Percentiles rank a stretch among this genome's conserved stretches.
phyloP scores from a whole-genome alignment of 2,888 invertebrate species.

The Gasteruption jaculator region DNA sequence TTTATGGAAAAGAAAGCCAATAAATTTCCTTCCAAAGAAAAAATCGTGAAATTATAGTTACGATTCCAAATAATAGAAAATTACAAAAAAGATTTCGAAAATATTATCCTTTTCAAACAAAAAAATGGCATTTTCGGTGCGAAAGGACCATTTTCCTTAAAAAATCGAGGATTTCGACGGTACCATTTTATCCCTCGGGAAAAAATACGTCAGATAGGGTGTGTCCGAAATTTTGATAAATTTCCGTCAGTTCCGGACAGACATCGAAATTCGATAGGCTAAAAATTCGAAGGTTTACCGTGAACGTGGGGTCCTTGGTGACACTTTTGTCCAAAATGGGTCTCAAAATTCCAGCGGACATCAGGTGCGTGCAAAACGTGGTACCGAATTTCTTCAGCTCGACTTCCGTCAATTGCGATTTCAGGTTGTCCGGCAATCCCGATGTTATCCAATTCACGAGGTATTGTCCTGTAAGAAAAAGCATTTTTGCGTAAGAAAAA shows the following conservation, averaged over 20 bases:
- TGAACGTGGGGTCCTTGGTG: slow-evolving; percentile 62
- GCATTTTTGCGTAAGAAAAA: not conserved
- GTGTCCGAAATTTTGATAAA: not conserved
- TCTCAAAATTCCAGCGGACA: slow-evolving; percentile 80
- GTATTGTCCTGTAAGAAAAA: slow-evolving; percentile 74
- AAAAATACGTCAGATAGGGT: no score
- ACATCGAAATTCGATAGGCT: no score
- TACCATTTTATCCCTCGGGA: no score
- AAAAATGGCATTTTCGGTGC: no score
- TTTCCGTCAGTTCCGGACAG: not conserved
- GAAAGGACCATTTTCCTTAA: no score
- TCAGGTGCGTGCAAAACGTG: slow-evolving; percentile 82
- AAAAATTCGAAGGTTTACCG: slow-evolving; percentile 65
- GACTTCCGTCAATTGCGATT: slow-evolving; percentile 61
- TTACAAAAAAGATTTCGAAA: no score
- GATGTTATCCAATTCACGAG: slow-evolving; percentile 85
- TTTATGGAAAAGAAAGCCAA: no score
- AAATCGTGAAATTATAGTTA: no score
- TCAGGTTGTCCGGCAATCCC: slow-evolving; percentile 67
- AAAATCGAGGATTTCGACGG: no score
- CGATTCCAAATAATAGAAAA: no score
- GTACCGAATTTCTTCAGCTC: slow-evolving; percentile 74
- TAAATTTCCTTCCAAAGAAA: no score
- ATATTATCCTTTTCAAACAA: no score
- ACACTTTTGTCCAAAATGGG: slow-evolving; percentile 68